Evolutionary conservation across 2,113 vertebrate species (phyloP).

Genomic region (Pteropus alecto): DNA sequence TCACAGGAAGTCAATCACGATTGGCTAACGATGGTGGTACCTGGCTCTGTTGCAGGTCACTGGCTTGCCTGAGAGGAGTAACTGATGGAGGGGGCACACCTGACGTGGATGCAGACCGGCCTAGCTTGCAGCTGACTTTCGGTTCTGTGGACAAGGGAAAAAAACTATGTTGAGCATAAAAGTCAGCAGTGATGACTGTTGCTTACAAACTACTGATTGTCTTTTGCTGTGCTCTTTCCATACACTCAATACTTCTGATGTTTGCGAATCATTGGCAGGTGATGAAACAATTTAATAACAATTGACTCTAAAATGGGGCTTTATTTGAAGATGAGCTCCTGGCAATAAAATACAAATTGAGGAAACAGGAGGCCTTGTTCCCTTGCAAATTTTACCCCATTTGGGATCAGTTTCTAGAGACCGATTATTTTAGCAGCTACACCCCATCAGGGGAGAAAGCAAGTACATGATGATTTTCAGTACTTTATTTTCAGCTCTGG

Average conservation of each 20-base stretch:
- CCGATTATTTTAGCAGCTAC: background rate
- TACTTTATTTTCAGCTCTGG: background rate
- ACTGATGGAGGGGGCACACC: conserved; percentile 92
- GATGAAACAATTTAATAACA: background rate
- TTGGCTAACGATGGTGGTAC: conserved; percentile 88
- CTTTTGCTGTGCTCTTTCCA: background rate
- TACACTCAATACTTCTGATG: fast-evolving
- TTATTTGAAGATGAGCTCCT: background rate
- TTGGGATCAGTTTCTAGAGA: background rate
- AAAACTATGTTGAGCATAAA: background rate
- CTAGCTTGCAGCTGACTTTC: conserved; percentile 90
- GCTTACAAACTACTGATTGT: fast-evolving
- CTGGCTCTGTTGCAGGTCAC: conserved; percentile 93
- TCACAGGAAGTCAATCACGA: conserved; percentile 89
- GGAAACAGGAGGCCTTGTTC: background rate
- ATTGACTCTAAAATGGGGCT: background rate
- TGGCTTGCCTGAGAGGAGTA: conserved; percentile 88
- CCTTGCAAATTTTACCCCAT: background rate
- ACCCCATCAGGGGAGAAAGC: background rate
- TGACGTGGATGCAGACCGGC: conserved; percentile 93
- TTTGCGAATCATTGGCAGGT: background rate
- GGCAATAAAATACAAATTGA: background rate
- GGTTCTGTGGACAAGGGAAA: conserved; percentile 82
- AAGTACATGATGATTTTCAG: background rate
- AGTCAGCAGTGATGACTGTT: fast-evolving